A percentile compares a stretch with the other conserved stretches of the same genome.
Conservation (phyloP, 2,888 invertebrate species). For the Eristalis pertinax region DNA sequence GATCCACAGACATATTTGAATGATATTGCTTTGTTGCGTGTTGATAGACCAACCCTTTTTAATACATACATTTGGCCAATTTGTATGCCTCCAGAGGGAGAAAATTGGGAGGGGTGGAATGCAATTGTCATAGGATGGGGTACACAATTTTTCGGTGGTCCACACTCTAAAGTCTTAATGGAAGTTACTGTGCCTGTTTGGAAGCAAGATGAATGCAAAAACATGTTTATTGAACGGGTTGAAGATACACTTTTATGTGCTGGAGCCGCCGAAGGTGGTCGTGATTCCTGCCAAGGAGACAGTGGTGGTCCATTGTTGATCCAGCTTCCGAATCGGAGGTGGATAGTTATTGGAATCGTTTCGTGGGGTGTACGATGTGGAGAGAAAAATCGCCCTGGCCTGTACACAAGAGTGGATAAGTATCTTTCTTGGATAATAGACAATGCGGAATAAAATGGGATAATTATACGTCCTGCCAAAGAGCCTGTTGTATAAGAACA, state of each 20-base stretch:
- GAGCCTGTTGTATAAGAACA: neutral
- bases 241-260: slow-evolving; percentile 89
- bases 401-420: slow-evolving; percentile 87
- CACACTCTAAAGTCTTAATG: slow-evolving; percentile 86
- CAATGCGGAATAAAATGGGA: slow-evolving; percentile 77
- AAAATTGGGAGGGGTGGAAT: slow-evolving; percentile 84
- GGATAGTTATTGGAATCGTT: slow-evolving; percentile 90
- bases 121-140: slow-evolving; percentile 92
- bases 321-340: slow-evolving; percentile 88
- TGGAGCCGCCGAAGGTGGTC: slow-evolving; percentile 88
- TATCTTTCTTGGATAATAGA: slow-evolving; percentile 80
- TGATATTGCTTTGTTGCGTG: slow-evolving; percentile 89
- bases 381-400: slow-evolving; percentile 88
- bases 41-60: slow-evolving; percentile 86
- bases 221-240: slow-evolving; percentile 85
- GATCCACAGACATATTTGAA: slow-evolving; percentile 86
- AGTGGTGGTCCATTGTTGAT: slow-evolving; percentile 88
- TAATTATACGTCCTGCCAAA: neutral
- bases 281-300: slow-evolving; percentile 90
- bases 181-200: slow-evolving; percentile 91
- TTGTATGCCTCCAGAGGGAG: slow-evolving; percentile 88
- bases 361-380: slow-evolving; percentile 94
- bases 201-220: slow-evolving; percentile 85
- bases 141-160: slow-evolving; percentile 87
- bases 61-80: slow-evolving; percentile 92